Evolutionary conservation across 1,140 invertebrate genomes (phyloP).

Genomic region (Tetramorium parvispinum): DNA sequence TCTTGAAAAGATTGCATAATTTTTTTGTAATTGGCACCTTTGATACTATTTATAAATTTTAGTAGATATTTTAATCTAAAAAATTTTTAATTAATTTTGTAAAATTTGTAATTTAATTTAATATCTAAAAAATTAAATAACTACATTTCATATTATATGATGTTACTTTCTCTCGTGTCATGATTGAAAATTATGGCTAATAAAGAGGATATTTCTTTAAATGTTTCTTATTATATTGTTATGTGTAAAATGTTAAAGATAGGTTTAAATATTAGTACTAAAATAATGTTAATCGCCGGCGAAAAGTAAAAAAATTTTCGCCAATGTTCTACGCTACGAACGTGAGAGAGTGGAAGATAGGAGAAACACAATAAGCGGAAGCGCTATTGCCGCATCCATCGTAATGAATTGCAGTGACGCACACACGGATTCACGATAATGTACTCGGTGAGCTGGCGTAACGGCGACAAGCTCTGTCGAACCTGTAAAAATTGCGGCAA

Average conservation of each 20-base stretch:
- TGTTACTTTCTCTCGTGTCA: not conserved
- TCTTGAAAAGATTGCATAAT: not conserved
- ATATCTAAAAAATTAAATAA: not conserved
- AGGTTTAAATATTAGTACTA: not conserved
- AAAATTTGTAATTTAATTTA: not conserved
- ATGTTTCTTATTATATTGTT: not conserved
- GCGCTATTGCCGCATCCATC: conserved; percentile 30
- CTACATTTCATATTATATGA: not conserved
- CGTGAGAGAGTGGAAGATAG: conserved; percentile 12
- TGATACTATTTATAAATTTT: no score
- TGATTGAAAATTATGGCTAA: not conserved
- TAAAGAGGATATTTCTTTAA: not conserved
- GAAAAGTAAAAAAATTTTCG: conserved; percentile 1
- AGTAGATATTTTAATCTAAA: no score
- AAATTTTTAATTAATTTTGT: not conserved
- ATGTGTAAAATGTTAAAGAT: not conserved
- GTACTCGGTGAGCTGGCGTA: not conserved
- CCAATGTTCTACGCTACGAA: not conserved
- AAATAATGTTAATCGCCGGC: not conserved
- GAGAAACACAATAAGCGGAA: conserved; percentile 55
- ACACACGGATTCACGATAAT: not conserved
- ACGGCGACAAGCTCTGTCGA: conserved; percentile 18
- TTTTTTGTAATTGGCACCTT: not conserved
- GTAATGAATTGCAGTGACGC: conserved; percentile 48
- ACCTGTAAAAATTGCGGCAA: not conserved